Percentiles rank a stretch among this genome's conserved stretches.
Evolutionary conservation across 37 sponge, comb jelly and placozoan genomes (phyloP).

Genomic region (Beroe ovata): DNA sequence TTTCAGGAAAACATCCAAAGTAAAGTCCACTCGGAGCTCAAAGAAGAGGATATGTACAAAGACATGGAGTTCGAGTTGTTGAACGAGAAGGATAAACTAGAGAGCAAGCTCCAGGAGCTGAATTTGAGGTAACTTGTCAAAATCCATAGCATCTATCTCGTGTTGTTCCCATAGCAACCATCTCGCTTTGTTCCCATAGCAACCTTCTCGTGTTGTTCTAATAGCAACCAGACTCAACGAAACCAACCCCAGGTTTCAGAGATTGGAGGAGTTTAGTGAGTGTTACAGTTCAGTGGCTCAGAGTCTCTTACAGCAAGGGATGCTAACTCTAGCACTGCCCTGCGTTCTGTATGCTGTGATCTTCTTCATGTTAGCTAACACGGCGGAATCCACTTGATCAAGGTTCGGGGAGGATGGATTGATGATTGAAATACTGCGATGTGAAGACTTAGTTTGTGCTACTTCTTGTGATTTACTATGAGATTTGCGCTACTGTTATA

Average conservation of each 20-base stretch:
- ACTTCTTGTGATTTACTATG: too few species aligned
- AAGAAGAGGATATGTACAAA: background rate
- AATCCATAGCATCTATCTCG: too few species aligned
- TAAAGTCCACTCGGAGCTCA: constrained; percentile 10
- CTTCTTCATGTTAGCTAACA: too few species aligned
- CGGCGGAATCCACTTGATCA: too few species aligned
- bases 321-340: constrained; percentile 5
- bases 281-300: constrained; percentile 25
- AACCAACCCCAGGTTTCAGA: constrained; percentile 18
- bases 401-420: too few species aligned
- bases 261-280: constrained; percentile 10
- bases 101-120: background rate
- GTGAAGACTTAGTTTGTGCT: too few species aligned
- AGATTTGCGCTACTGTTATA: background rate
- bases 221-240: too few species aligned
- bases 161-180: too few species aligned
- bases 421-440: too few species aligned
- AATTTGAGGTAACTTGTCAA: constrained; percentile 14
- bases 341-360: constrained; percentile 10
- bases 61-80: constrained; percentile 21
- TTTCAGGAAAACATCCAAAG: background rate
- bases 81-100: background rate
- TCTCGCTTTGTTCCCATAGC: too few species aligned
- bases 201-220: too few species aligned
- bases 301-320: background rate